Evolutionary conservation across 2,113 vertebrate species (phyloP).

Genomic region (Cyphomyrus plagiostoma): DNA sequence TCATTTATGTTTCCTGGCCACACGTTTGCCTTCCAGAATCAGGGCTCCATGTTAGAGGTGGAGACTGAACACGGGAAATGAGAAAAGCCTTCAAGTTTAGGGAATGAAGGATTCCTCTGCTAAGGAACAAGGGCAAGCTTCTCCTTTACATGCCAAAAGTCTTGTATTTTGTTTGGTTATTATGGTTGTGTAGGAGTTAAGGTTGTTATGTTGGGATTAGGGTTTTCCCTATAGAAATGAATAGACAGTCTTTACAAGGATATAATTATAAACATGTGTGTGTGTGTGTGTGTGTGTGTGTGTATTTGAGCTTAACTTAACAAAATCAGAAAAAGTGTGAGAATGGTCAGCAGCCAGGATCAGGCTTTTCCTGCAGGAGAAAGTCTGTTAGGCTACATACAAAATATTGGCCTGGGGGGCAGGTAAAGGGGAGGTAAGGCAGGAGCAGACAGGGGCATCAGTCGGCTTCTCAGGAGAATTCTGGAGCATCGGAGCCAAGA

Average conservation of each 20-base stretch:
- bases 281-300: neutral
- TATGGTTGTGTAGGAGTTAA: neutral
- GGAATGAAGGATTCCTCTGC: neutral
- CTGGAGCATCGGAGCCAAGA: too few species aligned
- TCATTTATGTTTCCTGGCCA: conserved; percentile 13
- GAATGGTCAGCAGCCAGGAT: neutral
- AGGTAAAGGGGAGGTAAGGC: neutral
- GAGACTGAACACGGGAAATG: neutral
- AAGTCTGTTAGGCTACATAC: neutral
- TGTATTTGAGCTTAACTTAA: conserved; percentile 6
- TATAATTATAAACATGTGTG: too few species aligned
- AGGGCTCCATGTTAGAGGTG: neutral
- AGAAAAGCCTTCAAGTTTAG: neutral
- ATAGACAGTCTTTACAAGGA: too few species aligned
- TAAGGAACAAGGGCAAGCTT: conserved; percentile 25
- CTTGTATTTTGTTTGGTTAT: neutral
- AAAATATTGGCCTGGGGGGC: neutral
- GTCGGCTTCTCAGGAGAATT: neutral
- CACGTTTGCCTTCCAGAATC: neutral
- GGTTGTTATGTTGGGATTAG: neutral
- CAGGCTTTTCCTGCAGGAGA: neutral
- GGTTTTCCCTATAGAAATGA: neutral
- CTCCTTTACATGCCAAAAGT: neutral
- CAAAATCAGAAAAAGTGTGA: neutral
- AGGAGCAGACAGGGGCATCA: neutral